Conservation (phyloP, 1,140 invertebrate species). For the Drosophila sproati region DNA sequence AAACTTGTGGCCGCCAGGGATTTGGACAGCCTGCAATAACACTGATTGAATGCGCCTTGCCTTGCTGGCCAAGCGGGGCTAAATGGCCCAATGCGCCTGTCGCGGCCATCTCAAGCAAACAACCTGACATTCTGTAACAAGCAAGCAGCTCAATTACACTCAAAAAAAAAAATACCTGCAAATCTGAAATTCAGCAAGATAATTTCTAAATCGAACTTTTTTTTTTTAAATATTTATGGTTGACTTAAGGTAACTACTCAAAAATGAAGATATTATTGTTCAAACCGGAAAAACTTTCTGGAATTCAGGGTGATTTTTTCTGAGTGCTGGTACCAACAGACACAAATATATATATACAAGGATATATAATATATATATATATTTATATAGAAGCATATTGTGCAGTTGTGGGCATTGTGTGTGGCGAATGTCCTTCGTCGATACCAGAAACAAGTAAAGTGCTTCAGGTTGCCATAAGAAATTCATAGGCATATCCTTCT, state of each 20-base stretch:
- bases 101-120: conserved; percentile 1
- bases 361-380: background rate
- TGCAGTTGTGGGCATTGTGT: conserved; percentile 40
- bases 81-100: background rate
- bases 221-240: too few relatives aligned
- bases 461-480: conserved; percentile 48
- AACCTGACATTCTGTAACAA: background rate
- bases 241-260: too few relatives aligned
- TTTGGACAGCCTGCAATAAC: conserved; percentile 49
- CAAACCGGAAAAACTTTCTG: too few relatives aligned
- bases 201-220: too few relatives aligned
- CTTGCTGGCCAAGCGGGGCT: conserved; percentile 13
- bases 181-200: too few relatives aligned
- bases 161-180: too few relatives aligned
- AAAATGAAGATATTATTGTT: too few relatives aligned
- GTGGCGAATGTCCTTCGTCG: conserved; percentile 6
- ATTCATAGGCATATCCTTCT: conserved; percentile 47
- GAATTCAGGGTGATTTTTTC: too few relatives aligned
- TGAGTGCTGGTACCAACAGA: background rate
- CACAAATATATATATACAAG: background rate
- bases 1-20: conserved; percentile 51
- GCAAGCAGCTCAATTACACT: background rate
- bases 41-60: conserved; percentile 50
- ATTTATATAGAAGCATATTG: background rate
- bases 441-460: conserved; percentile 34